Evolutionary conservation across 2,797 vertebrate species (phyloP).

Genomic region (Adelosebastes latens): DNA sequence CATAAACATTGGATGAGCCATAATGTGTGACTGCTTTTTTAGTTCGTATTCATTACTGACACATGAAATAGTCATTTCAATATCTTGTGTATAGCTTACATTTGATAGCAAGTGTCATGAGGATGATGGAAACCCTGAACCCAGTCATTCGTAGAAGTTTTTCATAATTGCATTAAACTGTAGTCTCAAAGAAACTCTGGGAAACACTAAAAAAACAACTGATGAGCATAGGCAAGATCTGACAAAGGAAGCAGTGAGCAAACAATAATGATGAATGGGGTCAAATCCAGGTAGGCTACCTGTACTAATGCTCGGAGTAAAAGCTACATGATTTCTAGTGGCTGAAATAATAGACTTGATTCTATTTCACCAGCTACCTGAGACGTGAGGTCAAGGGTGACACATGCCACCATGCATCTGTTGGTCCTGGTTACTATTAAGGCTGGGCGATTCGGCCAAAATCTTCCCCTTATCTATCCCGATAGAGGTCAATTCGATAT

Average conservation of each 20-base stretch:
- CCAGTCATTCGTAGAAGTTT: not conserved
- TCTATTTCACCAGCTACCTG: not conserved
- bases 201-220: not conserved
- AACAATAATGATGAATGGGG: conserved; percentile 11
- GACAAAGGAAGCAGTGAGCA: not conserved
- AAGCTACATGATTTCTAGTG: not conserved
- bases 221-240: conserved; percentile 55
- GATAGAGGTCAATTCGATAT: no score
- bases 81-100: not conserved
- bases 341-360: conserved; percentile 10
- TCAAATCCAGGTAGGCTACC: not conserved
- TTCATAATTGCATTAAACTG: not conserved
- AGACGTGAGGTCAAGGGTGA: conserved; percentile 23
- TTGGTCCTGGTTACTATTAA: not conserved
- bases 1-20: not conserved
- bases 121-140: not conserved
- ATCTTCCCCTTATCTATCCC: no score
- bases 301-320: not conserved
- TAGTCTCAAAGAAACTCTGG: conserved; percentile 2
- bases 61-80: not conserved
- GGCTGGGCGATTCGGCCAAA: no score
- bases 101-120: not conserved
- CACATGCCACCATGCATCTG: conserved; percentile 9
- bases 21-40: not conserved
- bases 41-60: no score